Percentiles rank a stretch among this genome's conserved stretches.
Evolutionary conservation across 1,140 invertebrate genomes (phyloP).

Genomic region (Linepithema humile): DNA sequence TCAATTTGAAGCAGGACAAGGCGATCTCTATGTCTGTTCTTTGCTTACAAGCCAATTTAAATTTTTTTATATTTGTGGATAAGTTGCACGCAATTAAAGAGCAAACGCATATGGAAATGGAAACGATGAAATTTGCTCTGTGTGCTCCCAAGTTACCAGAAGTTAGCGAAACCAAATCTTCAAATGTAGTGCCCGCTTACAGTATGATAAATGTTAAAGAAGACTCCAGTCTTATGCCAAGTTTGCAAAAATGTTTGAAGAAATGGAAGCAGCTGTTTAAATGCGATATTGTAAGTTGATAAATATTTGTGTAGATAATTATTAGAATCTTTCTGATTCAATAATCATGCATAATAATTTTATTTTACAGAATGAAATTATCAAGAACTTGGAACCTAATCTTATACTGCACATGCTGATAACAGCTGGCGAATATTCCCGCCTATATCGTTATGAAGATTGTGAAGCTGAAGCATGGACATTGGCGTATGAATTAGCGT

Average conservation of each 20-base stretch:
- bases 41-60: constrained; percentile 73
- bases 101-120: constrained; percentile 71
- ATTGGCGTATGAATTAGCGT: constrained; percentile 71
- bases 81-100: constrained; percentile 64
- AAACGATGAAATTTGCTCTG: constrained; percentile 66
- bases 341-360: constrained; percentile 9
- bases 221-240: constrained; percentile 64
- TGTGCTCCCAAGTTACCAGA: constrained; percentile 61
- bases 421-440: constrained; percentile 75
- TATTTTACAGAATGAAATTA: constrained; percentile 59
- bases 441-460: constrained; percentile 71
- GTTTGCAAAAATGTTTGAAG: constrained; percentile 66
- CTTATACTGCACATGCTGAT: constrained; percentile 69
- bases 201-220: constrained; percentile 75
- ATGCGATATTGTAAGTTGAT: constrained; percentile 69
- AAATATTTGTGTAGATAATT: background rate
- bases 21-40: constrained; percentile 19
- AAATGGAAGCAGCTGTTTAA: constrained; percentile 74
- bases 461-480: constrained; percentile 74
- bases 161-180: constrained; percentile 58
- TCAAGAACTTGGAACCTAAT: constrained; percentile 63
- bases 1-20: constrained; percentile 56
- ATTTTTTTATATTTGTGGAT: constrained; percentile 74
- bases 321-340: background rate
- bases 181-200: constrained; percentile 76